Evolutionary conservation across 2,797 vertebrate species (phyloP), one percentile per base, ranked within the genome.

Genomic region (Helicolenus hilgendorfi): DNA sequence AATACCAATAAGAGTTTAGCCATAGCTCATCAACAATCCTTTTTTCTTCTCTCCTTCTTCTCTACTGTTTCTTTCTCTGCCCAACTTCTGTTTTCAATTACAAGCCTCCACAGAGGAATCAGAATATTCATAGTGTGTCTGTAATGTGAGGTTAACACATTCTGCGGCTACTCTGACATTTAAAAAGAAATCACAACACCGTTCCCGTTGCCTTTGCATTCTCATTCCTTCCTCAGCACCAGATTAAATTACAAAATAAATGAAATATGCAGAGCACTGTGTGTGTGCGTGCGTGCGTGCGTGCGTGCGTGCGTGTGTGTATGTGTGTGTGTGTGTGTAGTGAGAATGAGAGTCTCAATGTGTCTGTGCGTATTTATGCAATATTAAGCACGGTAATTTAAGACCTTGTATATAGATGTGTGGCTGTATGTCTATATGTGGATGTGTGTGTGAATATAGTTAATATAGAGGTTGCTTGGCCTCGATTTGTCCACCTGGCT

Each of bases 171-270:
- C 87, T 49, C 41, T 98, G 98, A 98, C 98, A 97, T 98, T 98
- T 98, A 98, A 98, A 98, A 94, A 87, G 91, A 88, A 98, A 98
- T 98, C 97, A 98, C 98, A 97, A 96, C 92, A 95, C 95, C 95
- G 85, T 91, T 95, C 84, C 82, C 87, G 90, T 97, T 94, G 90
- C 92, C 90, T 94, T 89, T 93, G 91, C 91, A 89, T 92, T 93
- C 84, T 94, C 89, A 95, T 96, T 98, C 96, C 92, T 92, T 97
- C 91, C 92, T 94, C 89, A 81, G 97, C 97, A 92, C 97, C 97
- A 97, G 98, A 98, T 98, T 98, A 98, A 98, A 98, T 98, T 98
- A 97, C 97, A 97, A 98, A 98, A 98, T 98, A 98, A 98, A 99
- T 98, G 97, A 98, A 98, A 98, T 98, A 98, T 98, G 97, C 97